phyloP scores from a whole-genome alignment of 2,113 vertebrate species.

The Echinops telfairi region DNA sequence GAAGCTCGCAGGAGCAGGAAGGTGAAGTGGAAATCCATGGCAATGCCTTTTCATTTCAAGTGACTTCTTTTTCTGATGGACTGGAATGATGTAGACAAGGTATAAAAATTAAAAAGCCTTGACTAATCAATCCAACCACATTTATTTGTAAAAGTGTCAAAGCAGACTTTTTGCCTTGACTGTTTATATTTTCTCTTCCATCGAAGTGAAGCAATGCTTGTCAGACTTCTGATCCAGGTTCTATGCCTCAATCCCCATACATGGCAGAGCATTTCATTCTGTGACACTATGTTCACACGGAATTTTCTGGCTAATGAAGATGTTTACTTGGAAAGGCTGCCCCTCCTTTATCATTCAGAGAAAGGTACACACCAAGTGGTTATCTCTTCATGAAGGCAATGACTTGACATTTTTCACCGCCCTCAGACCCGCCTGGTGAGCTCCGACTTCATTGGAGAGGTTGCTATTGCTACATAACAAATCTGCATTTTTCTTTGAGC shows the following conservation, averaged over 20 bases:
- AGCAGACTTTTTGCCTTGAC: constrained; percentile 61
- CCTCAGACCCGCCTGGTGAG: constrained; percentile 40
- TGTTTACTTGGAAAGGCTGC: constrained; percentile 74
- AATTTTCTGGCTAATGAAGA: constrained; percentile 79
- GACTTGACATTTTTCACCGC: constrained; percentile 68
- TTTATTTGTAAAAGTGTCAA: constrained; percentile 60
- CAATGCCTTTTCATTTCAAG: constrained; percentile 2
- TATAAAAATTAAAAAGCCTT: constrained; percentile 34
- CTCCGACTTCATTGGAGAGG: constrained; percentile 30
- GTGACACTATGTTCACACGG: not conserved
- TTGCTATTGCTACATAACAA: constrained; percentile 48
- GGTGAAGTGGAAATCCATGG: constrained; percentile 14
- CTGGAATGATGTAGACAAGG: constrained; percentile 18
- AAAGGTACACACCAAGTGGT: constrained; percentile 65
- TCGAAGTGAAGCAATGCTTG: constrained; percentile 80
- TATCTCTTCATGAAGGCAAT: constrained; percentile 73
- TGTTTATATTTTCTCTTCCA: constrained; percentile 59
- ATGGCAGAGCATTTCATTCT: constrained; percentile 67
- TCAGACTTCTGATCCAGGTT: constrained; percentile 81
- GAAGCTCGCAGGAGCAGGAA: not conserved
- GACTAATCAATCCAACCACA: not conserved
- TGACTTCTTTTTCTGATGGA: not conserved
- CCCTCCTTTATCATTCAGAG: constrained; percentile 74
- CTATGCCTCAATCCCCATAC: constrained; percentile 79
- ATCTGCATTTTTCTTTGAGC: constrained; percentile 54